A percentile compares a stretch with the other conserved stretches of the same genome.
phyloP scores from a whole-genome alignment of 2,113 vertebrate species.

The Clarias batrachus region DNA sequence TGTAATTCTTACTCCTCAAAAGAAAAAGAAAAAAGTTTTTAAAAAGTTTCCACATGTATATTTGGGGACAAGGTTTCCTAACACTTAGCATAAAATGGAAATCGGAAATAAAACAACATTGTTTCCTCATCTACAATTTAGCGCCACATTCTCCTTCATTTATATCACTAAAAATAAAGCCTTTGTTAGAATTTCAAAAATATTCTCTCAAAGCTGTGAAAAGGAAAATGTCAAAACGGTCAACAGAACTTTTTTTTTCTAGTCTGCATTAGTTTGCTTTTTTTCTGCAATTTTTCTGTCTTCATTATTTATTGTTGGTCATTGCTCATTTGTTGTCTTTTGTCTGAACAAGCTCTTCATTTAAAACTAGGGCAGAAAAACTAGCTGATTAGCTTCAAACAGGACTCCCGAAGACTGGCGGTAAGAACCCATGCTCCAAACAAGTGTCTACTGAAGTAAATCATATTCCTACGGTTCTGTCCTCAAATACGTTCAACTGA shows the following conservation, averaged over 20 bases:
- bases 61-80: not conserved
- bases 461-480: not conserved
- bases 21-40: not conserved
- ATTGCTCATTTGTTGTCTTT: not conserved
- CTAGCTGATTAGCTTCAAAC: not conserved
- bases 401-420: not conserved
- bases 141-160: not conserved
- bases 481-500: not conserved
- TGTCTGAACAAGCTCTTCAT: not conserved
- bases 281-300: not conserved
- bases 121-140: not conserved
- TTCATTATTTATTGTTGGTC: not conserved
- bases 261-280: not conserved
- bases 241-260: no score
- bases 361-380: not conserved
- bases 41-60: no score
- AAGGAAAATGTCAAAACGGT: not conserved
- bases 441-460: constrained; percentile 5
- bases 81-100: not conserved
- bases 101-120: not conserved
- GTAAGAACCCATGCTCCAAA: not conserved
- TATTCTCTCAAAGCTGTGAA: not conserved
- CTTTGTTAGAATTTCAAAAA: not conserved
- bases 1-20: not conserved
- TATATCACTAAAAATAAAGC: not conserved